phyloP scores from a whole-genome alignment of 1,140 invertebrate genomes.

The Anastrepha obliqua region DNA sequence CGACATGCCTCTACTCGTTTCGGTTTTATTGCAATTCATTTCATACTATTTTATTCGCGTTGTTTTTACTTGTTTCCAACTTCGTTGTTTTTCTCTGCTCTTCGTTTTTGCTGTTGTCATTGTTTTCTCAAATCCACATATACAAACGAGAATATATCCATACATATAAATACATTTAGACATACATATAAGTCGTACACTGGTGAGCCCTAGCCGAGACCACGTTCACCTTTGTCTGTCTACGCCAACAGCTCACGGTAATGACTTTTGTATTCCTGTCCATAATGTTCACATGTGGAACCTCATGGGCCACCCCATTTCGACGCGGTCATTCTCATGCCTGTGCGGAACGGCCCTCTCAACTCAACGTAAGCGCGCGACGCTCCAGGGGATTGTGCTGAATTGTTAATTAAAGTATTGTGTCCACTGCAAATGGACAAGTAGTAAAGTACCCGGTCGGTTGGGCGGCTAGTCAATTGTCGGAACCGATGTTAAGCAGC shows the following conservation, averaged over 20 bases:
- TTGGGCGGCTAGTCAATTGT: conserved; percentile 68
- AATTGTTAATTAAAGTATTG: conserved; percentile 74
- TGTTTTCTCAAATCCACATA: not conserved
- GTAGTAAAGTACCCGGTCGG: conserved; percentile 66
- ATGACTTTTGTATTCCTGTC: not conserved
- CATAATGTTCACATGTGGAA: not conserved
- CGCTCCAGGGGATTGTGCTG: conserved; percentile 57
- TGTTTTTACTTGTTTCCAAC: not conserved
- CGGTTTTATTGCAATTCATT: not conserved
- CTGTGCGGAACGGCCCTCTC: not conserved
- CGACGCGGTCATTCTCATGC: not conserved
- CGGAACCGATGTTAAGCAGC: conserved; percentile 65
- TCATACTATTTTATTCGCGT: not conserved
- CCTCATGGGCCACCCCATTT: not conserved
- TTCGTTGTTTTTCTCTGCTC: not conserved
- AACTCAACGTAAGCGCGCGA: not conserved
- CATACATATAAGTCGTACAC: not conserved
- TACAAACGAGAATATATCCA: not conserved
- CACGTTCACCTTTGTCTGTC: not conserved
- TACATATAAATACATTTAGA: not conserved
- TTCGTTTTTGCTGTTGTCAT: not conserved
- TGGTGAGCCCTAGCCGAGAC: not conserved
- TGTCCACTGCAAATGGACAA: conserved; percentile 73
- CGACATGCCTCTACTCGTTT: not conserved
- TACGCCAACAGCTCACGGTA: not conserved